These are phyloP conservation scores for Diploscapter pachys DNA, from an alignment of 1,140 invertebrate species.

Conservation along the genomic window DNA sequence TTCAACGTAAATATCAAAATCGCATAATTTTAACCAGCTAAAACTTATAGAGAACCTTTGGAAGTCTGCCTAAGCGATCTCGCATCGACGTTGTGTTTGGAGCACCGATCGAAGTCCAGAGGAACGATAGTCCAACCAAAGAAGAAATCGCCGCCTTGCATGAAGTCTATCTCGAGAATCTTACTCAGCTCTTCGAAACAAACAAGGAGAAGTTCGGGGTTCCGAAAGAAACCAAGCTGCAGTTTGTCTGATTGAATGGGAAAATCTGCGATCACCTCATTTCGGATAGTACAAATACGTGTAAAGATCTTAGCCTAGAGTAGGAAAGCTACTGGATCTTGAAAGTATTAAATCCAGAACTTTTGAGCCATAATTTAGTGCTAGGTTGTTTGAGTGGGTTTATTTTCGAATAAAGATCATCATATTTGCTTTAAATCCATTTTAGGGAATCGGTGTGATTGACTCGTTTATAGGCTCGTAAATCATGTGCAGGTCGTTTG, in stretches of 20 bases:
- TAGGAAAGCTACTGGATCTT: too few relatives aligned
- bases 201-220: conserved; percentile 73
- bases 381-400: too few relatives aligned
- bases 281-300: too few relatives aligned
- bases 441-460: too few relatives aligned
- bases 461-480: too few relatives aligned
- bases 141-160: conserved; percentile 35
- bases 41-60: conserved; percentile 78
- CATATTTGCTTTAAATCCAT: too few relatives aligned
- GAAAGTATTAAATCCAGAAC: too few relatives aligned
- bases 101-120: conserved; percentile 31
- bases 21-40: conserved; percentile 62
- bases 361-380: too few relatives aligned
- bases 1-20: conserved; percentile 68
- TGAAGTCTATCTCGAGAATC: conserved; percentile 57
- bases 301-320: too few relatives aligned
- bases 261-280: neutral
- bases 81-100: conserved; percentile 72
- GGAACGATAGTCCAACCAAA: conserved; percentile 20
- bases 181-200: conserved; percentile 74
- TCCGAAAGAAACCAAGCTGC: conserved; percentile 2
- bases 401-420: too few relatives aligned
- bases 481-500: too few relatives aligned
- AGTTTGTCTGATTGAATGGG: neutral
- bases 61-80: conserved; percentile 73